A percentile compares a stretch with the other conserved stretches of the same genome.
phyloP scores from a whole-genome alignment of 2,113 vertebrate species.

The Tinamus guttatus region DNA sequence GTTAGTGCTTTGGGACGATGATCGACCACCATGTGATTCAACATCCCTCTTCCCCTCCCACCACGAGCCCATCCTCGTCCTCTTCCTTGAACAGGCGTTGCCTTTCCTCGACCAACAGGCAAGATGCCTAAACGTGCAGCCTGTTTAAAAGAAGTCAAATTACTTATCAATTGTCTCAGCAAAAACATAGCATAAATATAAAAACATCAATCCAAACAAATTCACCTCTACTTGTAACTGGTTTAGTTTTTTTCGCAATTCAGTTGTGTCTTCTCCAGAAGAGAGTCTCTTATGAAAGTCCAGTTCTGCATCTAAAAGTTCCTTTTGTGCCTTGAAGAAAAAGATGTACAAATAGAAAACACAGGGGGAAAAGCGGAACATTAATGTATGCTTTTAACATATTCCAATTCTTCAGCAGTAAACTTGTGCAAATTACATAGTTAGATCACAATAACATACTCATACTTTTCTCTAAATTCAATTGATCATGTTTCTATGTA shows the following conservation, averaged over 20 bases:
- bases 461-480: not conserved
- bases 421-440: fast-evolving
- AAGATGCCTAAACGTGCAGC: constrained; percentile 92
- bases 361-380: not conserved
- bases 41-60: constrained; percentile 79
- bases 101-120: constrained; percentile 87
- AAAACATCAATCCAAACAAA: not conserved
- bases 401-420: not conserved
- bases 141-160: constrained; percentile 62
- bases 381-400: not conserved
- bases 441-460: not conserved
- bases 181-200: fast-evolving
- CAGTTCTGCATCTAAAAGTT: constrained; percentile 93
- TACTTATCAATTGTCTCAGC: not conserved
- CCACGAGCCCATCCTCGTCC: constrained; percentile 89
- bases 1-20: constrained; percentile 91
- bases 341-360: not conserved
- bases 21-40: constrained; percentile 97
- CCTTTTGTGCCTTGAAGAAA: constrained; percentile 90
- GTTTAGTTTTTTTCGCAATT: constrained; percentile 91
- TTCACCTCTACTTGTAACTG: constrained; percentile 94
- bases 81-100: constrained; percentile 65
- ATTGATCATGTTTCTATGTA: no score
- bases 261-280: constrained; percentile 97
- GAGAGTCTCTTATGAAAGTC: constrained; percentile 95